Base-by-base conservation (phyloP, 2,113 vertebrate genomes). In the Epinephelus lanceolatus region DNA sequence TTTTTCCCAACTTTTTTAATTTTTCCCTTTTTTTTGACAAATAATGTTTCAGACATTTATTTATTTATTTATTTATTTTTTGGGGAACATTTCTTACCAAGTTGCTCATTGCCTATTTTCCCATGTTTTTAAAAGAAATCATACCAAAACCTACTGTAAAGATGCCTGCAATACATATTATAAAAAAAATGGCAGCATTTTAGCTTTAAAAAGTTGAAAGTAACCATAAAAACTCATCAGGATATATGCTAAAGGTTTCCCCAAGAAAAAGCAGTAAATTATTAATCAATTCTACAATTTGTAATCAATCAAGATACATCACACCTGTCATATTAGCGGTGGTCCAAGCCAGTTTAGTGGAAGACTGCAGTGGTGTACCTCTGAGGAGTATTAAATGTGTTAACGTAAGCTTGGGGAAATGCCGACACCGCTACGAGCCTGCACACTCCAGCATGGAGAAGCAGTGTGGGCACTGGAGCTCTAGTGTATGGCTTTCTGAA, bases 401-500 rank as follows among this genome's bases (percentile, higher is more conserved):
- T 49, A 45, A 61, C 23, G 62, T 49, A 45, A 52, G 71, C 65
- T 23, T 9, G 23, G 7, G 3, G n/a, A 40, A 30, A 27, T 21
- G 66, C 23, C 23, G 27, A 62, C 62, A 33, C 13, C 0, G 17
- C 25, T 45, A 9, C 51, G 21, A 51, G 8, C 23, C 12, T 55
- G 40, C 49, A 40, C 59, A 25, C 45, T 33, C 60, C 61, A 53
- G 51, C 3, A 5, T n/a, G 52, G 59, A 74, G 33, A 40, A 23
- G 37, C 60, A 11, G 25, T 52, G 59, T 27, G 25, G 17, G 40
- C 67, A 80, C 78, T 27, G 60, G 52, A 66, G 71, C 83, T 61
- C 30, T 55, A 66, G 27, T 52, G 76, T 59, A 25, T 30, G 55
- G 74, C 63, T 87, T 78, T 76, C 49, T 76, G 66, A 33, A 88